A percentile compares a stretch with the other conserved stretches of the same genome.
Evolutionary conservation across 2,797 vertebrate genomes (phyloP).

Genomic region (Diceros bicornis): DNA sequence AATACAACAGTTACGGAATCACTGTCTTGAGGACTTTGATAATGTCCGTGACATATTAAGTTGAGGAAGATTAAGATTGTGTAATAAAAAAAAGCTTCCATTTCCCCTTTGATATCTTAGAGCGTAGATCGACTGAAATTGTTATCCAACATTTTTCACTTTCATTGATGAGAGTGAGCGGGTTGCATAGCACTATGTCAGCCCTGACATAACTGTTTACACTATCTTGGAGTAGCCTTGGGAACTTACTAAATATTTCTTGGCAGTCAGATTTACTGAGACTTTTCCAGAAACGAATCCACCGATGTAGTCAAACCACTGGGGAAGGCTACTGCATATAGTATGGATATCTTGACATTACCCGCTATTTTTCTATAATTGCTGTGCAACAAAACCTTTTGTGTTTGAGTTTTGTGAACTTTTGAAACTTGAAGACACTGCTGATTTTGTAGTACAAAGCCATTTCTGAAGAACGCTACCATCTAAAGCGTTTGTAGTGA

Average conservation of each 20-base stretch:
- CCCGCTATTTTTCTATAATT: not conserved
- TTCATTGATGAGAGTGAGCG: not conserved
- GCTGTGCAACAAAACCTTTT: not conserved
- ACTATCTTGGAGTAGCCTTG: not conserved
- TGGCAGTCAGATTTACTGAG: not conserved
- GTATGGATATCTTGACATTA: not conserved
- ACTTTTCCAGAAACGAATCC: not conserved
- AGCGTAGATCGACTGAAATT: not conserved
- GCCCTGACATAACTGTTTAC: not conserved
- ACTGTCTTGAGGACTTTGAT: not conserved
- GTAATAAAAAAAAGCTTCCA: not conserved
- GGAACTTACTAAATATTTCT: not conserved
- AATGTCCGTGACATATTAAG: not conserved
- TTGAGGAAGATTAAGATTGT: not conserved
- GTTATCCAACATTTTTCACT: not conserved
- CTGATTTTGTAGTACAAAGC: not conserved
- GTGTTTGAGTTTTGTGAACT: not conserved
- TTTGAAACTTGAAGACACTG: not conserved
- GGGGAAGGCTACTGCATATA: not conserved
- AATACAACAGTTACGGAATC: not conserved
- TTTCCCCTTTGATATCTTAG: conserved; percentile 12
- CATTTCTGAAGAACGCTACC: not conserved
- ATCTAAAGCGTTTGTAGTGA: not conserved
- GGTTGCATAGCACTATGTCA: not conserved
- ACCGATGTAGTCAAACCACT: not conserved